Conservation (phyloP, 2,797 vertebrate genomes). For the Syngnathus acus region DNA sequence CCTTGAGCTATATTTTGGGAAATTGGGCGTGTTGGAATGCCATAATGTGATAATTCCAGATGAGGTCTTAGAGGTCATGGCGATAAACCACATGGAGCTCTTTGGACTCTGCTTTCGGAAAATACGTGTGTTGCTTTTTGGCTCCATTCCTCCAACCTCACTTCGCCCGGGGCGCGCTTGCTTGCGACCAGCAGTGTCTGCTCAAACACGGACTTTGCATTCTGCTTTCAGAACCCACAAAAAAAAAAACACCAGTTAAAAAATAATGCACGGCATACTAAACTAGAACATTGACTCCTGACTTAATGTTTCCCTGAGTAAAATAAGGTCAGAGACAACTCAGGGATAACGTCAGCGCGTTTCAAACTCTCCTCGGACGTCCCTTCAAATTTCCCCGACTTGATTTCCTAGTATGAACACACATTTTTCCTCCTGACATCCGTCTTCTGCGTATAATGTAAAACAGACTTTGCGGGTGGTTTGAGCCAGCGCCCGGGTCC, state of each 20-base stretch:
- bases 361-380: constrained; percentile 64
- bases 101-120: constrained; percentile 59
- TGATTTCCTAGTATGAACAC: constrained; percentile 58
- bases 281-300: constrained; percentile 52
- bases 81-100: constrained; percentile 65
- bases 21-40: constrained; percentile 72
- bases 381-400: constrained; percentile 68
- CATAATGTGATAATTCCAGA: constrained; percentile 76
- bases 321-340: constrained; percentile 51
- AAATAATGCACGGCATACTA: constrained; percentile 38
- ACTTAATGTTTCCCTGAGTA: constrained; percentile 54
- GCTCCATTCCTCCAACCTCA: constrained; percentile 34
- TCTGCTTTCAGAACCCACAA: constrained; percentile 52
- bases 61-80: constrained; percentile 65
- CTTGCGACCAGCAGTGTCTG: constrained; percentile 59
- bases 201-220: constrained; percentile 63
- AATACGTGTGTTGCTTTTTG: constrained; percentile 63
- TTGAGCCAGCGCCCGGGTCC: constrained; percentile 62
- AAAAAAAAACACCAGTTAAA: constrained; percentile 15
- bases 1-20: constrained; percentile 67
- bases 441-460: constrained; percentile 64
- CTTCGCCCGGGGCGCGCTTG: constrained; percentile 24
- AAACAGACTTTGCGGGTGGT: constrained; percentile 66
- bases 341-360: constrained; percentile 61
- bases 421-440: constrained; percentile 41